Percentiles rank a stretch among this genome's conserved stretches.
These are phyloP conservation scores for Eurosta solidaginis DNA, from an alignment of 1,140 invertebrate genomes.

Conservation along the genomic window DNA sequence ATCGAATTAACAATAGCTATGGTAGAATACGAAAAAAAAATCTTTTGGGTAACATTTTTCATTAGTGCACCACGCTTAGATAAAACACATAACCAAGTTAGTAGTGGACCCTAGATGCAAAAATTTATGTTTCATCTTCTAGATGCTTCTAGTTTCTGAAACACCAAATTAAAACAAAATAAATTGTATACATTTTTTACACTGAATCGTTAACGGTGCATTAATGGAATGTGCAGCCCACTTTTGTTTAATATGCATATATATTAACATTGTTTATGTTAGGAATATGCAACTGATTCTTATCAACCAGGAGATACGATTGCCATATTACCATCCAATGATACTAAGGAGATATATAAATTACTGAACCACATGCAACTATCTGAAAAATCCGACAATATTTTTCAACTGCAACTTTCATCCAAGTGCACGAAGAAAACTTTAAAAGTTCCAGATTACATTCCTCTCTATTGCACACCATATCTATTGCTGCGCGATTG, in stretches of 20 bases:
- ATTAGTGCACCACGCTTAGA: too few species aligned
- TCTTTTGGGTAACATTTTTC: too few species aligned
- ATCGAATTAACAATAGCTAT: not conserved
- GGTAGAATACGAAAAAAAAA: not conserved
- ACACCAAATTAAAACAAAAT: too few species aligned
- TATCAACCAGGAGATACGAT: constrained; percentile 52
- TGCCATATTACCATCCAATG: constrained; percentile 46
- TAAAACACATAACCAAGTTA: too few species aligned
- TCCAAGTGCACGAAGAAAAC: constrained; percentile 43
- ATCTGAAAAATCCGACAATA: constrained; percentile 37
- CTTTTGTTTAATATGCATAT: too few species aligned
- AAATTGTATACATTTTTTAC: too few species aligned
- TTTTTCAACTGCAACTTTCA: constrained; percentile 35
- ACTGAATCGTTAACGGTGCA: too few species aligned
- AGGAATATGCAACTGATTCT: not conserved
- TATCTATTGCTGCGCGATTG: constrained; percentile 54
- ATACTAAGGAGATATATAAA: constrained; percentile 29
- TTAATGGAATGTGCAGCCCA: too few species aligned
- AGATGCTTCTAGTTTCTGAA: too few species aligned
- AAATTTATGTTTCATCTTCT: too few species aligned
- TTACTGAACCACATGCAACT: constrained; percentile 41
- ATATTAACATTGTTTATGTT: not conserved
- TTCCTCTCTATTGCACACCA: constrained; percentile 51
- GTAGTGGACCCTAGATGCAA: too few species aligned
- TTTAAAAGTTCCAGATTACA: constrained; percentile 52